These are phyloP conservation scores for Pecten maximus DNA, from an alignment of 2,888 invertebrate species.

Conservation along the genomic window DNA sequence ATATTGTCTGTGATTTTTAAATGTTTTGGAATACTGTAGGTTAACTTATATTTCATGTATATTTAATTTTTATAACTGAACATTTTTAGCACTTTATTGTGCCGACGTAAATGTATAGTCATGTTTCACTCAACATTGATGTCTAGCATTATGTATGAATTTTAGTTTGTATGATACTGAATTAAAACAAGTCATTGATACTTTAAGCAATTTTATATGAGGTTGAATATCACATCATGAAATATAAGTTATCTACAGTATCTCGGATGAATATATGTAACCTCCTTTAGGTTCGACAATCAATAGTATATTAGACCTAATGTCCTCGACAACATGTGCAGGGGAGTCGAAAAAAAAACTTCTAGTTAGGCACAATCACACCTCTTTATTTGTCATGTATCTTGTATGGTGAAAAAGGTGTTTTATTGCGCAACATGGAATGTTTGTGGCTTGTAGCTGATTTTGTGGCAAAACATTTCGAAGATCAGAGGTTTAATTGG, in stretches of 20 bases:
- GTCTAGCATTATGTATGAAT: background rate
- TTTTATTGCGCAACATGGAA: background rate
- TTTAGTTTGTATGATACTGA: background rate
- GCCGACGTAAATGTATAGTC: no score
- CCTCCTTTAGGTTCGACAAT: background rate
- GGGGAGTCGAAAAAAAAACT: background rate
- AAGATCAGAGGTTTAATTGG: no score
- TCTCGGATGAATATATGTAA: background rate
- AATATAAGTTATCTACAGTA: background rate
- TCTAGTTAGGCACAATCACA: background rate
- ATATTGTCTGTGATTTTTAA: slow-evolving; percentile 23
- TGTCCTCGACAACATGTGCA: background rate
- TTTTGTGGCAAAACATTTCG: no score
- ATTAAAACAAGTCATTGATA: background rate
- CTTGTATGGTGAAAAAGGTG: background rate
- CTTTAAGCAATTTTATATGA: background rate
- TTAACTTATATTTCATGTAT: background rate
- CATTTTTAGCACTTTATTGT: no score
- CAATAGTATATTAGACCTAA: background rate
- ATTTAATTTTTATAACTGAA: background rate
- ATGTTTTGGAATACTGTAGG: background rate
- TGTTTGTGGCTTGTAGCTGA: no score
- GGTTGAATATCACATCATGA: background rate
- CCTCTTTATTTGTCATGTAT: background rate
- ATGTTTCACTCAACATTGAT: background rate